Percentiles rank a stretch among this genome's conserved stretches.
phyloP scores from a whole-genome alignment of 2,113 vertebrate genomes.

The Bos taurus region DNA sequence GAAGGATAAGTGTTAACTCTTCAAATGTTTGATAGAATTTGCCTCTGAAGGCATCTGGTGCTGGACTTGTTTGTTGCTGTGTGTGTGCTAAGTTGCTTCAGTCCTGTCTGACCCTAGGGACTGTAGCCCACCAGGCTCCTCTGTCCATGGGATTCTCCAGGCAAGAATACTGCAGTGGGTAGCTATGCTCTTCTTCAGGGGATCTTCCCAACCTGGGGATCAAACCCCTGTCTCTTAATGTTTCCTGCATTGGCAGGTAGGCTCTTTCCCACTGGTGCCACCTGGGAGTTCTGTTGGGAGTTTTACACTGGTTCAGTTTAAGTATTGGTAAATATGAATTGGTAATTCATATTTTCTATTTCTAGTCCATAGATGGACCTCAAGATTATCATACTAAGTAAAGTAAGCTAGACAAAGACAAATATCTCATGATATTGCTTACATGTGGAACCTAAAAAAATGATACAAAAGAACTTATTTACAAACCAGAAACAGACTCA shows the following conservation, averaged over 20 bases:
- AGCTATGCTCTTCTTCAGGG: neutral
- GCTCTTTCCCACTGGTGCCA: neutral
- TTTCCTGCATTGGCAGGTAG: neutral
- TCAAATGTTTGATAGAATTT: neutral
- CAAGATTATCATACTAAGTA: neutral
- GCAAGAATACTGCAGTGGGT: neutral
- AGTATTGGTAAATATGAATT: neutral
- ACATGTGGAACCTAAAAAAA: neutral
- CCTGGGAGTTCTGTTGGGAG: neutral
- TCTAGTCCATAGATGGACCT: neutral
- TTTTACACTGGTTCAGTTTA: neutral
- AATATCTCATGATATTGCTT: neutral
- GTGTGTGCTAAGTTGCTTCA: neutral
- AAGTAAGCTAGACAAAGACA: neutral
- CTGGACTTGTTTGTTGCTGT: neutral
- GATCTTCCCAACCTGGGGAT: neutral
- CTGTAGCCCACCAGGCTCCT: neutral
- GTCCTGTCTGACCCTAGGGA: neutral
- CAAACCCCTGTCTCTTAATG: neutral
- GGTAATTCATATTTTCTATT: neutral
- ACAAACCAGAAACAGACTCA: neutral
- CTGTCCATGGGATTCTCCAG: neutral
- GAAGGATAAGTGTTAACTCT: neutral
- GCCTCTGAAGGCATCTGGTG: neutral
- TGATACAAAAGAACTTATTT: neutral